phyloP scores from a whole-genome alignment of 2,113 vertebrate genomes.

The Erinaceus europaeus region DNA sequence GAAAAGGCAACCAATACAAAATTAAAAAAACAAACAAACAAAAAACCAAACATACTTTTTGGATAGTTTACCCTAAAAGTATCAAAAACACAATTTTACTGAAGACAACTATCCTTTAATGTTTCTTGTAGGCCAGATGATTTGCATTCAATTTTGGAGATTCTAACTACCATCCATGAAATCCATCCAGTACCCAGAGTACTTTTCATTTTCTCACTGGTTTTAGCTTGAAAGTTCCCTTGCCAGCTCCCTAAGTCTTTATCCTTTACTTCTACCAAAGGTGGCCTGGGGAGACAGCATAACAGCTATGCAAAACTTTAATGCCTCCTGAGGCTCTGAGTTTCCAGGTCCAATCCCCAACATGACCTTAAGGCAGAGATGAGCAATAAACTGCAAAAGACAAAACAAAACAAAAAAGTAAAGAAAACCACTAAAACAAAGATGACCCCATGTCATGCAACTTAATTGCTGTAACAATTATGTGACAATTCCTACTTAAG shows the following conservation, averaged over 20 bases:
- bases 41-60: no score
- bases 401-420: no score
- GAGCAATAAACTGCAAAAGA: no score
- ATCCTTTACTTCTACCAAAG: conserved; percentile 10
- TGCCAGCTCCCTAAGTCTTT: neutral
- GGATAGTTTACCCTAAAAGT: conserved; percentile 40
- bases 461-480: neutral
- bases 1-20: conserved; percentile 25
- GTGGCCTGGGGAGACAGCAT: no score
- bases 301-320: no score
- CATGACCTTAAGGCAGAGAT: no score
- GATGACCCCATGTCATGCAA: neutral
- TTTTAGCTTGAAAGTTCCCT: conserved; percentile 5
- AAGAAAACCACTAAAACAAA: no score
- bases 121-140: conserved; percentile 22
- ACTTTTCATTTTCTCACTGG: conserved; percentile 48
- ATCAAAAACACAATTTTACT: conserved; percentile 42
- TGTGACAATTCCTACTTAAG: neutral
- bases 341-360: no score
- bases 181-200: conserved; percentile 12
- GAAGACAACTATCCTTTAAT: conserved; percentile 28
- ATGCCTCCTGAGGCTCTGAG: no score
- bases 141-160: conserved; percentile 30
- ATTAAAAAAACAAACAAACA: conserved; percentile 52
- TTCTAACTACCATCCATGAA: conserved; percentile 41